Evolutionary conservation across 2,113 vertebrate species (phyloP).

Genomic region (Butorides virescens): DNA sequence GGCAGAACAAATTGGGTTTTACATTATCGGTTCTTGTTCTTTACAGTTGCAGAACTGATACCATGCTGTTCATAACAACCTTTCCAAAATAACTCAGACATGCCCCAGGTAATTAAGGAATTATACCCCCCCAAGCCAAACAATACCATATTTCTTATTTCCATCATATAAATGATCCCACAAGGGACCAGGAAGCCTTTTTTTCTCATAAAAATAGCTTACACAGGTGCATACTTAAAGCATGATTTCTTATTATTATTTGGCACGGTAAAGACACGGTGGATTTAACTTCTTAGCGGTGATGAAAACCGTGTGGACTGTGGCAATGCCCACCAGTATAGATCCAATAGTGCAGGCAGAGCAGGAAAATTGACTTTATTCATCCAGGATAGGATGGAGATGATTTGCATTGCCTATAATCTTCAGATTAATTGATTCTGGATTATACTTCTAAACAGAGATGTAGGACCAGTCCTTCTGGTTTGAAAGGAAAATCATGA

Average conservation of each 20-base stretch:
- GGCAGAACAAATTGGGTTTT: slow-evolving; percentile 29
- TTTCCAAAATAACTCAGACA: slow-evolving; percentile 38
- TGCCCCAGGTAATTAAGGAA: slow-evolving; percentile 51
- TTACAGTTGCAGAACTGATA: not conserved
- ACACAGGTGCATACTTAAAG: slow-evolving; percentile 44
- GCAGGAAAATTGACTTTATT: not conserved
- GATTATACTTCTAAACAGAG: not conserved
- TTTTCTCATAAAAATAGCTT: slow-evolving; percentile 53
- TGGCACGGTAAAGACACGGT: slow-evolving; percentile 11
- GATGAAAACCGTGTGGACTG: not conserved
- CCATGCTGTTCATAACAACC: slow-evolving; percentile 5
- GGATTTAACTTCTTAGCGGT: not conserved
- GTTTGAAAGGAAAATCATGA: not conserved
- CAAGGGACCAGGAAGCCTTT: slow-evolving; percentile 22
- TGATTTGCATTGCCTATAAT: not conserved
- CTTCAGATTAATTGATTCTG: not conserved
- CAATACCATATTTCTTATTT: slow-evolving; percentile 53
- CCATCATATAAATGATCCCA: slow-evolving; percentile 36
- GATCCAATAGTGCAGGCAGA: not conserved
- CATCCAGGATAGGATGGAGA: not conserved
- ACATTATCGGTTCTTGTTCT: slow-evolving; percentile 19
- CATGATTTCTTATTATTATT: slow-evolving; percentile 40
- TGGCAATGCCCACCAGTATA: not conserved
- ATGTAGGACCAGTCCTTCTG: not conserved
- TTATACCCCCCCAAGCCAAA: slow-evolving; percentile 7